Evolutionary conservation across 1,140 invertebrate genomes (phyloP), one percentile per base, ranked within the genome.

Genomic region (Drosophila tani): DNA sequence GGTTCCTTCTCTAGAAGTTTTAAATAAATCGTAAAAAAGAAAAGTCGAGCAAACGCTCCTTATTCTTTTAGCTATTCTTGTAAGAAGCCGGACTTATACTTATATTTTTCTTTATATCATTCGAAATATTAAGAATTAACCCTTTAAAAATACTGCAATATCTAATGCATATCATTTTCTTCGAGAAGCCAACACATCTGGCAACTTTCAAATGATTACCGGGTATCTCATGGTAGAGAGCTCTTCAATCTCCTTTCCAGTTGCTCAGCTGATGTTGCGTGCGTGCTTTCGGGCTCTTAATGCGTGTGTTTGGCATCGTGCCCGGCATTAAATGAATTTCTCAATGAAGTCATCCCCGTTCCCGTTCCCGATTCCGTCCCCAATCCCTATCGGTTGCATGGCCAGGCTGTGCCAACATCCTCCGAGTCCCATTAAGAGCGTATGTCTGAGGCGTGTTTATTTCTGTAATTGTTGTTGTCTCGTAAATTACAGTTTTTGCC

Each of bases 241-340:
- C 35, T 29, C 17, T 47, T 38, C 32, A 8, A 38, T 15, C 32
- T 38, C 14, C 32, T 15, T 38, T 38, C 6, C 2, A 21, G 21
- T 50, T 46, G 5, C n/a, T 12, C 47, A 41, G 5, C n/a, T 63
- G 15, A 46, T 47, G 21, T 43, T 40, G 64, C 15, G 38, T 73
- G 68, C 77, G 75, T 80, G 78, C 69, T 17, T 51, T 46, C 21
- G 63, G 46, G 68, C 58, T 73, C 57, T 38, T 63, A 56, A 67
- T 57, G 71, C 73, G 50, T 62, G 64, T 68, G 43, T 24, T 60
- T 78, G 67, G 67, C 67, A 78, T 71, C 75, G 75, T 79, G 76
- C 78, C 62, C 46, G 50, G 64, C 75, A 82, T 70, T 74, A 59
- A 82, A 82, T 81, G 57, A 69, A 79, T 82, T 78, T 82, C 56